phyloP scores from a whole-genome alignment of 2,797 vertebrate species.

The Hapalemur alaotrensis region DNA sequence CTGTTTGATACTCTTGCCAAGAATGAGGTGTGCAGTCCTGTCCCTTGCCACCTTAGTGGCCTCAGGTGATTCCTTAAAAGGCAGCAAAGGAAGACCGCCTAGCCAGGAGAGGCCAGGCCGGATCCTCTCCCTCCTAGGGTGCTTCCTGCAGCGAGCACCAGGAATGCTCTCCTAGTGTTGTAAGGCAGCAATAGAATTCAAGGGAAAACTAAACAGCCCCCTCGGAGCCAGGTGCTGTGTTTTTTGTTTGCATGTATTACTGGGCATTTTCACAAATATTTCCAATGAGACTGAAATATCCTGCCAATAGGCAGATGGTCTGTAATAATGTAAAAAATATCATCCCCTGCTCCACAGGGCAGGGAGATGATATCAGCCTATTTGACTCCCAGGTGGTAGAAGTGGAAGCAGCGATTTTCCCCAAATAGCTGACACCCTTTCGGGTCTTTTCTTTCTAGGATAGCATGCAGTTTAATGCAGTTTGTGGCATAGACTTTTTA shows the following conservation, averaged over 20 bases:
- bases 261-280: background rate
- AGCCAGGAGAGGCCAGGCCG: background rate
- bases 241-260: rapidly evolving
- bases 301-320: background rate
- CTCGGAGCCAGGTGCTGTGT: background rate
- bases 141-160: rapidly evolving
- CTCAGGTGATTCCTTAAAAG: background rate
- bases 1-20: background rate
- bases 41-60: background rate
- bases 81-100: background rate
- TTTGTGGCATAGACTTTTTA: background rate
- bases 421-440: background rate
- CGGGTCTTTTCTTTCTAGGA: background rate
- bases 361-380: too few relatives aligned
- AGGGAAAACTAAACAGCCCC: background rate
- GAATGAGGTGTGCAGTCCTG: rapidly evolving
- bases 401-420: background rate
- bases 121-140: background rate
- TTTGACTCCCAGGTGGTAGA: background rate
- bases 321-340: background rate
- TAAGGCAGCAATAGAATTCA: background rate
- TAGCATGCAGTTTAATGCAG: background rate
- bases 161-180: background rate
- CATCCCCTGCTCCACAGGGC: background rate
- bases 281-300: background rate